Conservation (phyloP, 1,140 invertebrate genomes). For the Onthophagus taurus region DNA sequence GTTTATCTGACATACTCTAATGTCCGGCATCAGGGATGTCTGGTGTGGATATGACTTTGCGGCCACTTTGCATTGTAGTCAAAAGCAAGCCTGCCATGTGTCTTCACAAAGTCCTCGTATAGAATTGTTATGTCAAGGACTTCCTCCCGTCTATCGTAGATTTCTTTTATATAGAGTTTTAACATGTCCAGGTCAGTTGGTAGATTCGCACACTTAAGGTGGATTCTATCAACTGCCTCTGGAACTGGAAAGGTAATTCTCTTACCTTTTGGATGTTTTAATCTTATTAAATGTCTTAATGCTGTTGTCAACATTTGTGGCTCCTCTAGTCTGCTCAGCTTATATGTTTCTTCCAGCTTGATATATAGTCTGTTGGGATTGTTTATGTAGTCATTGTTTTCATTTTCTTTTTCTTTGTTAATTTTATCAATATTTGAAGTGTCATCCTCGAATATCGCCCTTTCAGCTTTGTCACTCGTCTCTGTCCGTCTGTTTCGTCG, state of each 20-base stretch:
- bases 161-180: not conserved
- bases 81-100: not conserved
- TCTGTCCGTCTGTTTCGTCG: too few relatives aligned
- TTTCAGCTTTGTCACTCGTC: too few relatives aligned
- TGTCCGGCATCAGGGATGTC: slow-evolving; percentile 1
- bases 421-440: too few relatives aligned
- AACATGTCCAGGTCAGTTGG: not conserved
- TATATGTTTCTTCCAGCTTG: too few relatives aligned
- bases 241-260: not conserved
- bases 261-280: not conserved
- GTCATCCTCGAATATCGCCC: too few relatives aligned
- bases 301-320: not conserved
- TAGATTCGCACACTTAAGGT: not conserved
- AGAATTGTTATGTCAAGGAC: not conserved
- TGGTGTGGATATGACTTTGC: not conserved
- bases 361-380: too few relatives aligned
- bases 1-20: slow-evolving; percentile 5
- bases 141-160: slow-evolving; percentile 4
- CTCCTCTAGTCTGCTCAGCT: not conserved
- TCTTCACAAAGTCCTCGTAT: slow-evolving; percentile 3
- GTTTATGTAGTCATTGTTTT: too few relatives aligned
- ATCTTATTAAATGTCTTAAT: not conserved
- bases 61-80: slow-evolving; percentile 2
- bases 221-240: slow-evolving; percentile 6
- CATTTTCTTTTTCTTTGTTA: too few relatives aligned